These are phyloP conservation scores for Pseudotriccus pelzelni DNA, from an alignment of 2,797 vertebrate species.

Conservation along the genomic window DNA sequence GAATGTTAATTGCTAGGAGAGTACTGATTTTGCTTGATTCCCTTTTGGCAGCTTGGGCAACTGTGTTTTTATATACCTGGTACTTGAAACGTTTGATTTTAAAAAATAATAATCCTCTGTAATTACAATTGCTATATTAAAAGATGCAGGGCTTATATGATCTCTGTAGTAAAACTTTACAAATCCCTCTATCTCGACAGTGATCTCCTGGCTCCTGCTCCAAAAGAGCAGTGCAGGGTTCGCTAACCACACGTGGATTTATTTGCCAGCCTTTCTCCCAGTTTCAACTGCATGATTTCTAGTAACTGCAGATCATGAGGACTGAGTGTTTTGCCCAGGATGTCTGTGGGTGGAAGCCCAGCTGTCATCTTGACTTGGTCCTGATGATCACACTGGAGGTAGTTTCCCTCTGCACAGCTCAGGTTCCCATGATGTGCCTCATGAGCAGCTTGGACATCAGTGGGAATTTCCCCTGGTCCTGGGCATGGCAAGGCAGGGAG, in stretches of 20 bases:
- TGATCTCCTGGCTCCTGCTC: conserved; percentile 34
- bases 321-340: not conserved
- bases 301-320: not conserved
- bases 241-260: not conserved
- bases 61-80: conserved; percentile 3
- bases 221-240: not conserved
- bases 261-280: not conserved
- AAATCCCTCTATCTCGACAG: conserved; percentile 5
- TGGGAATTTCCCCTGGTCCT: not conserved
- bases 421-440: not conserved
- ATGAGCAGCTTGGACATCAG: not conserved
- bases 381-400: not conserved
- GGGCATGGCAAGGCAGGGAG: not conserved
- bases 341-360: not conserved
- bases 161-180: conserved; percentile 24
- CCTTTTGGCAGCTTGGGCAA: conserved; percentile 28
- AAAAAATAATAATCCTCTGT: conserved; percentile 37
- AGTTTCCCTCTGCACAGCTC: not conserved
- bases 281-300: not conserved
- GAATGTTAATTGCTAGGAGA: conserved; percentile 49
- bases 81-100: conserved; percentile 17
- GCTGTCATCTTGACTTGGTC: not conserved
- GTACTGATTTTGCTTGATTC: conserved; percentile 15
- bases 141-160: conserved; percentile 40
- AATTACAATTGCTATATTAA: conserved; percentile 58